These are phyloP conservation scores for Drosophila paucipuncta DNA, from an alignment of 2,888 invertebrate species.

Conservation along the genomic window DNA sequence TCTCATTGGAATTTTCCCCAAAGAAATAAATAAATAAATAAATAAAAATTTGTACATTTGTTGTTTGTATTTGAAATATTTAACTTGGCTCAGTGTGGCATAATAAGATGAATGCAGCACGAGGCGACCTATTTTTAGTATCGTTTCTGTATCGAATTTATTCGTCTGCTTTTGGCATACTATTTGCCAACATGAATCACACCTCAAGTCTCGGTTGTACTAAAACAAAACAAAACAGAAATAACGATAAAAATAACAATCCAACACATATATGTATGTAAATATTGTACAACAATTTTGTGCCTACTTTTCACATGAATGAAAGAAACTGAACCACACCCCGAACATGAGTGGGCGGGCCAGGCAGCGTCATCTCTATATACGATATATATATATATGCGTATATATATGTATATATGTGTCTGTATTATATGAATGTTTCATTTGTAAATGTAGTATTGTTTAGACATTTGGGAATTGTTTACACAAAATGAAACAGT, in stretches of 20 bases:
- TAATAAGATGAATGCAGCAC: slow-evolving; percentile 22
- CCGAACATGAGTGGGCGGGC: slow-evolving; percentile 19
- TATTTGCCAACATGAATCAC: slow-evolving; percentile 45
- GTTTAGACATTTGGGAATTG: slow-evolving; percentile 32
- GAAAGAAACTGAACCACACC: slow-evolving; percentile 54
- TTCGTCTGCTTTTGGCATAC: slow-evolving; percentile 42
- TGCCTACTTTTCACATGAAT: slow-evolving; percentile 42
- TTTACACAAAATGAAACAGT: slow-evolving; percentile 43
- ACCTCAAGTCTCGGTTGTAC: slow-evolving; percentile 32
- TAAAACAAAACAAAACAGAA: slow-evolving; percentile 1
- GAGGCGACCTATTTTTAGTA: slow-evolving; percentile 44
- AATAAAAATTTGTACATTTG: neutral
- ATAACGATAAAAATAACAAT: neutral
- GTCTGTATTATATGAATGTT: neutral
- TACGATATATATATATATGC: neutral
- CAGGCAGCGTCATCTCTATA: slow-evolving; percentile 11
- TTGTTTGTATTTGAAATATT: slow-evolving; percentile 1
- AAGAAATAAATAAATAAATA: neutral
- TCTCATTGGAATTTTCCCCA: neutral
- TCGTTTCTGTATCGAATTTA: slow-evolving; percentile 33
- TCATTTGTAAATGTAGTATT: slow-evolving; percentile 19
- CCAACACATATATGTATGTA: neutral
- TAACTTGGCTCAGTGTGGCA: slow-evolving; percentile 14
- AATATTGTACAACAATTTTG: slow-evolving; percentile 18
- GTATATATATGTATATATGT: neutral